A percentile compares a stretch with the other conserved stretches of the same genome.
phyloP scores from a whole-genome alignment of 2,113 vertebrate genomes.

The Fukomys damarensis region DNA sequence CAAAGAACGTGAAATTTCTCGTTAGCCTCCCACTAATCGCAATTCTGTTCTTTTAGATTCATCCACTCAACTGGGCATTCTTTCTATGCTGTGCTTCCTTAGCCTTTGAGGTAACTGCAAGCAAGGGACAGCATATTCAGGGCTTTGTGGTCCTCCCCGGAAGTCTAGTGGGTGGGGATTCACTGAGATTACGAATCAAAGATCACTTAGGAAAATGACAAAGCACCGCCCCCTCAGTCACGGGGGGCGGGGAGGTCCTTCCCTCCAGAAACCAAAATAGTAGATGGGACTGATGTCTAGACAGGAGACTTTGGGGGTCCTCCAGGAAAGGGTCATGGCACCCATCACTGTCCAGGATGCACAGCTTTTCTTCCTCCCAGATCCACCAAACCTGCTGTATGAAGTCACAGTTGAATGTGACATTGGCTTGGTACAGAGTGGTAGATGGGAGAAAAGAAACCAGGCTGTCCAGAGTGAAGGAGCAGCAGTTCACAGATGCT shows the following conservation, averaged over 20 bases:
- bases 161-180: neutral
- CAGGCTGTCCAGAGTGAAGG: neutral
- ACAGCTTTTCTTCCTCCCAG: neutral
- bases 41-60: neutral
- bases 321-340: neutral
- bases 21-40: neutral
- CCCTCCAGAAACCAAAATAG: neutral
- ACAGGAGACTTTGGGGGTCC: neutral
- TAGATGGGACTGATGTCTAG: neutral
- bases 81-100: neutral
- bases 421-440: neutral
- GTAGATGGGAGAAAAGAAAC: neutral
- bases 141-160: neutral
- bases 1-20: neutral
- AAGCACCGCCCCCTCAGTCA: neutral
- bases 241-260: neutral
- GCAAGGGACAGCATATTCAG: neutral
- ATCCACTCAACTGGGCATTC: neutral
- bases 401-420: neutral
- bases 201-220: neutral
- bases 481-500: neutral
- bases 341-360: neutral
- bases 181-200: neutral
- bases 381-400: neutral
- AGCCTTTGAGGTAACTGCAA: neutral